Evolutionary conservation across 2,113 vertebrate genomes (phyloP), one percentile per base, ranked within the genome.

Genomic region (Ptychochromis oligacanthus): DNA sequence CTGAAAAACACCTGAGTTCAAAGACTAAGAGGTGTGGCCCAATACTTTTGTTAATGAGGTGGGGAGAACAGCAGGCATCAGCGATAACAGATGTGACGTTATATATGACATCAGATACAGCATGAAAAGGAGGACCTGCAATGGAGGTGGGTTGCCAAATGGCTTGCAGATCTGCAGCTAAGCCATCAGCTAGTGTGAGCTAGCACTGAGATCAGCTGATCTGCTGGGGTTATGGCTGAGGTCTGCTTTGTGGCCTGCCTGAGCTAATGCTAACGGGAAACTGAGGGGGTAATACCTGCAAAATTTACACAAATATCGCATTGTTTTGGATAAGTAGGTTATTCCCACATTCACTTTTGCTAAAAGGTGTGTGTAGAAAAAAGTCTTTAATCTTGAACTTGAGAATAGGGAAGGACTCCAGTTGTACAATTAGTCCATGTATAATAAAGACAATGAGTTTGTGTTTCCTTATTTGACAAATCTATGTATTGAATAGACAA

Each of bases 251-350:
- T 52, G 43, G 18, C 40, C 49, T 70, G 40, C 64, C 18, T 49
- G 64, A 70, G 24, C 40, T 28, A 70, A 49, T 70, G 64, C 15
- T 26, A 8, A 20, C 7, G 17, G 46, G 7, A 6, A 52, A 70
- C 3, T 4, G 40, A 49, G 64, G 28, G 0, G 0, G 3, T 70
- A 49, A 70, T 70, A 22, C 40, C 64, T 7, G 40, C 40, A 70
- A 49, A 28, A 70, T 46, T 46, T 46, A 49, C 22, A 46, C 22
- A 67, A 28, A 46, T 67, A 67, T 26, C 40, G 2, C 64, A 28
- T 24, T 7, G 65, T 28, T 70, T 36, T 7, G 8, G 8, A 36
- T 31, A 3, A 4, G 3, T 31, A 31, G 28, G 28, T 31, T 31
- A 36, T 31, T 31, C 4, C 3, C 28, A 31, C 28, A 31, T 2